Base-by-base conservation (phyloP, 2,888 invertebrate species). In the Stenoptilia bipunctidactyla region DNA sequence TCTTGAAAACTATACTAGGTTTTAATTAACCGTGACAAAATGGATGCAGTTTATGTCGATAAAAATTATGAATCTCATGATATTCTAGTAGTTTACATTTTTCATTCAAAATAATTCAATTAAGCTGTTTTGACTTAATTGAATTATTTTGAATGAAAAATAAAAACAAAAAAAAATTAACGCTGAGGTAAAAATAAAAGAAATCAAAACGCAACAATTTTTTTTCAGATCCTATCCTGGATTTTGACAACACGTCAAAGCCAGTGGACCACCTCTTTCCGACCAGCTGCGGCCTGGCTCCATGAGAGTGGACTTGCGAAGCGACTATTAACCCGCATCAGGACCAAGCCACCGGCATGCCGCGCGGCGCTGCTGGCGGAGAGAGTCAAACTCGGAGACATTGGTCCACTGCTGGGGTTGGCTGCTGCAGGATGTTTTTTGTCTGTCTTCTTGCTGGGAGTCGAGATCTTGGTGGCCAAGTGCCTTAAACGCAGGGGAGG, bases 361-460 rank as follows among this genome's bases (percentile, higher is more conserved):
- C 55, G 73, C 37, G 58, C 70, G 0, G 55, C 77, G 0, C 43
- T 80, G 2, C 59, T 79, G 0, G 79, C 79, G 20, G 79, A 77
- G 43, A 56, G 67, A 36, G 76, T 80, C 5, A 73, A 66, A 9
- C 50, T 77, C 10, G 63, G 61, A 27, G 79, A 80, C 36, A 55
- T 79, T 0, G 54, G 61, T 1, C 65, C 75, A 0, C 45, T 71
- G 1, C 15, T 79, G 1, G 48, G 46, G 0, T 36, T 75, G 0
- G 58, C 66, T 0, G 25, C 50, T 0, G 45, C 53, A 1, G 72
- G 70, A 2, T 61, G 51, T 0, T 3, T 61, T n/a, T 14, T 66
- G 0, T 67, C 79, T 1, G 27, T 69, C 1, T 25, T 61, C 0
- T 39, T 77, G 8, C 43, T 80, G 1, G 61, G 55, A 0, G 0